Base-by-base conservation (phyloP, 2,888 invertebrate species). In the Aquatica leii region DNA sequence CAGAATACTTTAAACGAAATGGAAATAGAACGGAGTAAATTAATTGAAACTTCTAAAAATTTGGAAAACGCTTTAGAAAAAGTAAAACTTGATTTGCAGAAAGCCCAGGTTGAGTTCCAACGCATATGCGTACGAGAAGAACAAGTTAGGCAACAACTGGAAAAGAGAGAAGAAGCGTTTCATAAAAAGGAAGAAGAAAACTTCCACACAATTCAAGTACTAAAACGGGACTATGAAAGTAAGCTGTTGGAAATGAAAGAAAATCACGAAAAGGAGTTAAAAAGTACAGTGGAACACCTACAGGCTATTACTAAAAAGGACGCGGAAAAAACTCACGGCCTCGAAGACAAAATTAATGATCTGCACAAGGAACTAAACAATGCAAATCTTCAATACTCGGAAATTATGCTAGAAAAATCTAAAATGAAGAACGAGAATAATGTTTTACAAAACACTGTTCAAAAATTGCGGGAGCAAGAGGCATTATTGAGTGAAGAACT, bases 341-440 rank as follows among this genome's bases (percentile, higher is more conserved):
- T 78, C 66, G 77, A 76, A 65, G 77, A 87, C 59, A 85, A 83
- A 12, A 84, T 89, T 59, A 84, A 87, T 14, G 79, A 83, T 0
- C 77, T 91, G n/a, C 70, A 73, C n/a, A 84, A 87, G 58, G 88
- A 90, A 56, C 83, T 92, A 11, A 91, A 93, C 74, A 87, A 89
- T 67, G 86, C 90, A 0, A 89, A 89, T 0, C 82, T 92, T n/a
- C 87, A 89, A 67, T 89, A 90, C 15, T 92, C 93, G 0, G 89
- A 91, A 75, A 87, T 88, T 0, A 86, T 90, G 0, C 82, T 91
- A 35, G 92, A 93, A 72, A 87, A 92, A 72, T 90, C 90, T 0
- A 88, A 90, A 69, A 84, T 90, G 1, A 86, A 88, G 57, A 90
- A 90, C 68, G 92, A 92, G 48, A 88, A 89, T 69, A 75, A 89